Percentiles rank a stretch among this genome's conserved stretches.
phyloP scores from a whole-genome alignment of 2,888 invertebrate genomes.

The Hyalella azteca region DNA sequence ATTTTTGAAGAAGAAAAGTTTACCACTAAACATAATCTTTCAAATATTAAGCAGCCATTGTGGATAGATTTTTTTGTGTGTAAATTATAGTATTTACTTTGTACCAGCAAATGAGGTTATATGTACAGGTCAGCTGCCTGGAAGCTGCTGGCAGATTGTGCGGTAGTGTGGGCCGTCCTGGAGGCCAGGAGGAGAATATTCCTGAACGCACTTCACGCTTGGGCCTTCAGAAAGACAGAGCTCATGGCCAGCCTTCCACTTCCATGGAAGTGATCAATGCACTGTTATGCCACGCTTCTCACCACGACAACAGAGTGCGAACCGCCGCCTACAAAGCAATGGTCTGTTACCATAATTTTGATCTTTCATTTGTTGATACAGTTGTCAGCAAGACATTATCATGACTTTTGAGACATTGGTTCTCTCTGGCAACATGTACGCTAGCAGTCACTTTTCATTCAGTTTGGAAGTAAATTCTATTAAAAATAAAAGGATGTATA shows the following conservation, averaged over 20 bases:
- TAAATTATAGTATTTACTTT: background rate
- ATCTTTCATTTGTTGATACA: background rate
- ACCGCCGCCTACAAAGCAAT: slow-evolving; percentile 54
- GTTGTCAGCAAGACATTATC: background rate
- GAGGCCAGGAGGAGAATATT: slow-evolving; percentile 31
- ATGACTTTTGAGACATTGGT: background rate
- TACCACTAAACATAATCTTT: too few relatives aligned
- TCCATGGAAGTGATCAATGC: slow-evolving; percentile 45
- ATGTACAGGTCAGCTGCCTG: slow-evolving; percentile 47
- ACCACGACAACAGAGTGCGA: slow-evolving; percentile 57
- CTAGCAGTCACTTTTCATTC: background rate
- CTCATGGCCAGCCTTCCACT: background rate
- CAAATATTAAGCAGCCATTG: too few relatives aligned
- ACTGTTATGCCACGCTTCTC: slow-evolving; percentile 45
- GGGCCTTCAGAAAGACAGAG: background rate
- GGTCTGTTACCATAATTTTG: too few relatives aligned
- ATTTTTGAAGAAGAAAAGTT: too few relatives aligned
- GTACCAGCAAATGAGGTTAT: background rate
- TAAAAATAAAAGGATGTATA: background rate
- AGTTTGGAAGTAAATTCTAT: background rate
- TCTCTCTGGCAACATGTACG: background rate
- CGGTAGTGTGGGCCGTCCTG: slow-evolving; percentile 37
- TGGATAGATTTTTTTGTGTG: background rate
- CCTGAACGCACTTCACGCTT: background rate
- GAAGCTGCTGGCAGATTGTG: slow-evolving; percentile 51